Percentiles rank a stretch among this genome's conserved stretches.
These are phyloP conservation scores for Asbolus verrucosus DNA, from an alignment of 1,140 invertebrate species.

Conservation along the genomic window DNA sequence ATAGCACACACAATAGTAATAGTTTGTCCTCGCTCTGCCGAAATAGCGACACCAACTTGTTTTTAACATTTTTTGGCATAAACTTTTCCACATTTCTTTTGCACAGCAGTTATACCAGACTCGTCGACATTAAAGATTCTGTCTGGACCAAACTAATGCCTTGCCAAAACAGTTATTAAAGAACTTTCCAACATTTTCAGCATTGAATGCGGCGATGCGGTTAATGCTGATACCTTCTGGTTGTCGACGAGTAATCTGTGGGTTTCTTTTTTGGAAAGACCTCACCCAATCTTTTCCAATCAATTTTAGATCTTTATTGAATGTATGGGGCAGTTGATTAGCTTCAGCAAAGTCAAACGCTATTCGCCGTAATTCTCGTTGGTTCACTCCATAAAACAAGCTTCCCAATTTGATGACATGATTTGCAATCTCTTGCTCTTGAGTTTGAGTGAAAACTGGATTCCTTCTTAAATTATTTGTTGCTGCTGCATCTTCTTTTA, in stretches of 20 bases:
- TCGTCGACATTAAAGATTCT: slow-evolving; percentile 63
- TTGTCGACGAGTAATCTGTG: slow-evolving; percentile 50
- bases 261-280: slow-evolving; percentile 59
- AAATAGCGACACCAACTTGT: slow-evolving; percentile 62
- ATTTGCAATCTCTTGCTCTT: slow-evolving; percentile 35
- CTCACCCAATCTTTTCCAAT: slow-evolving; percentile 61
- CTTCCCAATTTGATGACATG: slow-evolving; percentile 35
- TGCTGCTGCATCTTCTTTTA: too few relatives aligned
- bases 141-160: too few relatives aligned
- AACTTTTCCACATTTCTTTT: neutral
- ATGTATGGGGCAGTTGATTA: slow-evolving; percentile 17
- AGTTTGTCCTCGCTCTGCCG: slow-evolving; percentile 60
- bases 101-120: slow-evolving; percentile 53
- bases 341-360: slow-evolving; percentile 20
- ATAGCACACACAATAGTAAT: slow-evolving; percentile 60
- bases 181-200: slow-evolving; percentile 45
- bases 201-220: slow-evolving; percentile 50
- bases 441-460: slow-evolving; percentile 8
- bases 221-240: slow-evolving; percentile 51
- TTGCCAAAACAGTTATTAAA: too few relatives aligned
- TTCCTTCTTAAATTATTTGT: slow-evolving; percentile 28
- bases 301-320: slow-evolving; percentile 46
- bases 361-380: slow-evolving; percentile 2
- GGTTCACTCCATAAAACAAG: slow-evolving; percentile 40
- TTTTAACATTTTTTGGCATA: slow-evolving; percentile 49